Percentiles rank a stretch among this genome's conserved stretches.
These are phyloP conservation scores for Watersipora subatra DNA, from an alignment of 1,140 invertebrate genomes.

Conservation along the genomic window DNA sequence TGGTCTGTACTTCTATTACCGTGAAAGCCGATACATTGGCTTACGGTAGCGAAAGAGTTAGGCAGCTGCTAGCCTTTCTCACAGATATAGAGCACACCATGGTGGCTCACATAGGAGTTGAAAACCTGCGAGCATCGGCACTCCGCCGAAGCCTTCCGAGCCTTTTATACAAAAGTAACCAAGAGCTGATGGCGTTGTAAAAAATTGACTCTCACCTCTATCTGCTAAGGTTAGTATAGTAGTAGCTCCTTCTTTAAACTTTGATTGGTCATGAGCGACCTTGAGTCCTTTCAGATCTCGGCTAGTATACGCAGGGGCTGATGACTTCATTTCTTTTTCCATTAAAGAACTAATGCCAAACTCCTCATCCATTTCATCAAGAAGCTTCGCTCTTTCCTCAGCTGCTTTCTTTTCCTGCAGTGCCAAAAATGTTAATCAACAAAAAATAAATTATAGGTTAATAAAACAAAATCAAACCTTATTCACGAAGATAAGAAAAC, in stretches of 20 bases:
- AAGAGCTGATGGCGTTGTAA: too few species aligned
- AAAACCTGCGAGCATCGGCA: too few species aligned
- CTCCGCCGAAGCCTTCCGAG: too few species aligned
- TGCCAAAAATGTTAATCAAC: background rate
- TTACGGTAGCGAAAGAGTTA: too few species aligned
- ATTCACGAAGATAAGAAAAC: constrained; percentile 6
- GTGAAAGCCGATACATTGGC: too few species aligned
- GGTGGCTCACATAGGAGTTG: too few species aligned
- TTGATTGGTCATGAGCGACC: constrained; percentile 68
- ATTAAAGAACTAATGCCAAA: constrained; percentile 77
- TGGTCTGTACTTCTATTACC: too few species aligned
- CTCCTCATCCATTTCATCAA: constrained; percentile 86
- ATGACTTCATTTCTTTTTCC: constrained; percentile 58
- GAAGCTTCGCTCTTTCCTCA: constrained; percentile 53
- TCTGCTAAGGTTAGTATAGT: constrained; percentile 89
- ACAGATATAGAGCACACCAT: too few species aligned
- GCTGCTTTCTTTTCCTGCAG: background rate
- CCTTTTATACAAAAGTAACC: too few species aligned
- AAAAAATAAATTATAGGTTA: constrained; percentile 44
- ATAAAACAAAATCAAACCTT: constrained; percentile 16
- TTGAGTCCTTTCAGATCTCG: constrained; percentile 62
- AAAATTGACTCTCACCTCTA: constrained; percentile 52
- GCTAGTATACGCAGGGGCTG: constrained; percentile 26
- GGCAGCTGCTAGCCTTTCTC: too few species aligned
- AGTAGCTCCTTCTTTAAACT: constrained; percentile 66